These are phyloP conservation scores for Phyllotis vaccarum DNA, from an alignment of 2,797 vertebrate species.

Conservation along the genomic window DNA sequence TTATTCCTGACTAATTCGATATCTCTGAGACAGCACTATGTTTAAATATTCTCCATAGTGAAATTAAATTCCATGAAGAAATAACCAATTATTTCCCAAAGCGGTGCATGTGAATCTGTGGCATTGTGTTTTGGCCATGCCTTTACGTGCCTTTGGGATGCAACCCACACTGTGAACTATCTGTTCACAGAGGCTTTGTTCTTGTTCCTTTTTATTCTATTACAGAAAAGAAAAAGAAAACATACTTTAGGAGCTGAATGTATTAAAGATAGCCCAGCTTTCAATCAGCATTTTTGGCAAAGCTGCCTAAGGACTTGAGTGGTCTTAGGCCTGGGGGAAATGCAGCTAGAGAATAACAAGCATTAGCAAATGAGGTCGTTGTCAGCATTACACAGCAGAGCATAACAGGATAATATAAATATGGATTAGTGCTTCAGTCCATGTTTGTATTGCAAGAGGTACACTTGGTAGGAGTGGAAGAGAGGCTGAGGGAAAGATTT, in stretches of 20 bases:
- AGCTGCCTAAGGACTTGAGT: slow-evolving; percentile 76
- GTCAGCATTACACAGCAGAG: slow-evolving; percentile 73
- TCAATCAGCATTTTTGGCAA: slow-evolving; percentile 80
- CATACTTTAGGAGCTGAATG: slow-evolving; percentile 77
- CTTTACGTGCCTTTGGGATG: slow-evolving; percentile 48
- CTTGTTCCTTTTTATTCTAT: slow-evolving; percentile 73
- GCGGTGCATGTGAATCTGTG: neutral
- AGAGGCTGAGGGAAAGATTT: slow-evolving; percentile 68
- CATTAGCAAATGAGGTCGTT: slow-evolving; percentile 83
- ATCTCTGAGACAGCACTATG: neutral
- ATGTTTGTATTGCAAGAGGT: slow-evolving; percentile 78
- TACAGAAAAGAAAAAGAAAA: slow-evolving; percentile 66
- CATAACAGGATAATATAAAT: slow-evolving; percentile 83
- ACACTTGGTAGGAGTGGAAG: slow-evolving; percentile 63
- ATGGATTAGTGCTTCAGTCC: slow-evolving; percentile 81
- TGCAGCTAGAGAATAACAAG: slow-evolving; percentile 70
- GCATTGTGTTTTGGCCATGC: neutral
- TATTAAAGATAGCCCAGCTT: slow-evolving; percentile 62
- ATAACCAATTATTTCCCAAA: slow-evolving; percentile 43
- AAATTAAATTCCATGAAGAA: slow-evolving; percentile 3
- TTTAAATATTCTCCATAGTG: neutral
- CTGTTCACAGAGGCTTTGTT: slow-evolving; percentile 58
- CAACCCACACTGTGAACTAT: slow-evolving; percentile 23
- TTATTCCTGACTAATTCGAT: slow-evolving; percentile 32
- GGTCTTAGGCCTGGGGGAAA: slow-evolving; percentile 79